These are phyloP conservation scores for Pedetes capensis DNA, from an alignment of 2,113 vertebrate species.

Conservation along the genomic window DNA sequence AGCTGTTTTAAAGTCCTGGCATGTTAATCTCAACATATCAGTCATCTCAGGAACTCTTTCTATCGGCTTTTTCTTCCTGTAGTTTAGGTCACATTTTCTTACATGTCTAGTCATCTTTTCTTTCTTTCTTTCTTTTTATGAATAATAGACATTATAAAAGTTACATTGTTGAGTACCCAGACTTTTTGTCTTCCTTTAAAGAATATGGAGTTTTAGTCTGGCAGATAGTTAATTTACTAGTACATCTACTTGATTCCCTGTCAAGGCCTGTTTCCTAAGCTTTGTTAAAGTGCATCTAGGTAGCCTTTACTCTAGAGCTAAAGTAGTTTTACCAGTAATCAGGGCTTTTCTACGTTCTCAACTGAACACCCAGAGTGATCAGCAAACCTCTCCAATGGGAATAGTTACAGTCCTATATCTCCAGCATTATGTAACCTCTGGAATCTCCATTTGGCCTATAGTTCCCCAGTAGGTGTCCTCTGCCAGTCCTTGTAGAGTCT, in stretches of 20 bases:
- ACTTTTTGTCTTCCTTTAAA: not conserved
- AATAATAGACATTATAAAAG: not conserved
- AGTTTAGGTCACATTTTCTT: not conserved
- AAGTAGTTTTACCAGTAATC: constrained; percentile 3
- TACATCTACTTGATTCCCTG: not conserved
- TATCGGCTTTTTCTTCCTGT: not conserved
- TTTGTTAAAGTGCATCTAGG: not conserved
- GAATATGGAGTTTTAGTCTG: not conserved
- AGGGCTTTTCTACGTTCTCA: not conserved
- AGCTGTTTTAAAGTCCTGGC: not conserved
- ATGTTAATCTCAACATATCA: not conserved
- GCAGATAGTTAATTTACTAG: not conserved
- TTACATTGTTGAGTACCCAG: not conserved
- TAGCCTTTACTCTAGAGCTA: not conserved
- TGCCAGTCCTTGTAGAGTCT: not conserved
- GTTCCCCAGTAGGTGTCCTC: not conserved
- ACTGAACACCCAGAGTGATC: not conserved
- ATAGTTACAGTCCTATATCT: not conserved
- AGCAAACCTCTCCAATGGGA: not conserved
- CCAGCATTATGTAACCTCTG: not conserved
- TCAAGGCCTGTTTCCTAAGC: not conserved
- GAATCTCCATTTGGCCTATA: not conserved
- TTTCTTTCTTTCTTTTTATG: no score
- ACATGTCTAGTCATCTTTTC: not conserved
- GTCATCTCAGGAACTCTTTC: not conserved